Percentiles rank a stretch among this genome's conserved stretches.
phyloP scores from a whole-genome alignment of 2,888 invertebrate species.

The Cremastobaeus sp. region DNA sequence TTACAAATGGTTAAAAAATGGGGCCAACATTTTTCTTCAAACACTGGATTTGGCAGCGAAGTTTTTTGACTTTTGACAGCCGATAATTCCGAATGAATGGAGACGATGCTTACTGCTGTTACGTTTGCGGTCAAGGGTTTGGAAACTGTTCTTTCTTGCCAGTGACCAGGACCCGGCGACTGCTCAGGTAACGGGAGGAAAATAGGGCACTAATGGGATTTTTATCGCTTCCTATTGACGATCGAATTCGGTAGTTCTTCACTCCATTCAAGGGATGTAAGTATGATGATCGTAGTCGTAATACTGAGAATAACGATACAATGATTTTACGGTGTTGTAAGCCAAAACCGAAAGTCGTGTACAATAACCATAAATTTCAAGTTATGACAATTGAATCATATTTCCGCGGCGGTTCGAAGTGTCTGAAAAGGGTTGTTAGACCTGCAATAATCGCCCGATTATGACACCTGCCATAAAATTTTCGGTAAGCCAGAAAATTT shows the following conservation, averaged over 20 bases:
- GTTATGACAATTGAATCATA: slow-evolving; percentile 47
- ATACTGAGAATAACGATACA: slow-evolving; percentile 38
- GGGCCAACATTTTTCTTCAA: too few species aligned
- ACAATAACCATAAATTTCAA: slow-evolving; percentile 50
- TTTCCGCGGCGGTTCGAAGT: slow-evolving; percentile 45
- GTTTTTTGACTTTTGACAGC: too few species aligned
- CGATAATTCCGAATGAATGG: too few species aligned
- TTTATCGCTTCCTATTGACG: slow-evolving; percentile 9
- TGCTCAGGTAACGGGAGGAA: too few species aligned
- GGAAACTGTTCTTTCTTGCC: too few species aligned
- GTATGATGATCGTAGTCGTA: slow-evolving; percentile 33
- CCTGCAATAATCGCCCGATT: slow-evolving; percentile 34
- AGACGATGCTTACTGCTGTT: too few species aligned
- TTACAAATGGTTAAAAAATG: too few species aligned
- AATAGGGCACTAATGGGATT: too few species aligned
- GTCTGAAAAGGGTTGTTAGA: slow-evolving; percentile 52
- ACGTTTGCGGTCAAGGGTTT: too few species aligned
- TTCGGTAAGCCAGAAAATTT: not conserved
- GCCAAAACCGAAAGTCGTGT: slow-evolving; percentile 40
- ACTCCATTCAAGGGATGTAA: slow-evolving; percentile 2
- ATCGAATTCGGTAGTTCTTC: slow-evolving; percentile 10
- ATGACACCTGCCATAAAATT: slow-evolving; percentile 40
- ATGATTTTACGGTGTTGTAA: slow-evolving; percentile 45
- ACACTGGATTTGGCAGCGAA: too few species aligned
- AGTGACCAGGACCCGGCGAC: too few species aligned